Percentiles rank a stretch among this genome's conserved stretches.
Evolutionary conservation across 1,140 invertebrate genomes (phyloP).

Genomic region (Neodiprion fabricii): DNA sequence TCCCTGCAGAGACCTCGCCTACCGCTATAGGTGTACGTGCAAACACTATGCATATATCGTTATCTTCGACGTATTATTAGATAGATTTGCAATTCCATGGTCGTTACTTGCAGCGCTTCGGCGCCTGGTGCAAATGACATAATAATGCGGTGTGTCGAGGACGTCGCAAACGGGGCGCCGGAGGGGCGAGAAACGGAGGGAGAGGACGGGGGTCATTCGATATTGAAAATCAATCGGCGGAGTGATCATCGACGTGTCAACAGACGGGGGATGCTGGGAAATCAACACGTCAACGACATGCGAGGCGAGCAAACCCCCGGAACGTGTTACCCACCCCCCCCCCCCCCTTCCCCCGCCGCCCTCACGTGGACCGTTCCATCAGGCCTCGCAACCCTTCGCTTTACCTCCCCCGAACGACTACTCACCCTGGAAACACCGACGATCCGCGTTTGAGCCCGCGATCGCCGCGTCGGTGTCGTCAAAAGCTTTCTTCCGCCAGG

Average conservation of each 20-base stretch:
- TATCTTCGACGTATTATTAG: background rate
- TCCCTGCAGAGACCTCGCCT: too few relatives aligned
- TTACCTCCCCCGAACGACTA: background rate
- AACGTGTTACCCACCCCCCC: background rate
- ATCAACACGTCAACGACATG: slow-evolving; percentile 1
- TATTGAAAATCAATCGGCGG: slow-evolving; percentile 7
- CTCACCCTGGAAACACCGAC: background rate
- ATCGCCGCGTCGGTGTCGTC: background rate
- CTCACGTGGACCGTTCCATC: background rate
- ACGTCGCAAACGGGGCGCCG: background rate
- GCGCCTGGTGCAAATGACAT: background rate
- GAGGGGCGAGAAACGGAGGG: background rate
- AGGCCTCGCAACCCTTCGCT: background rate
- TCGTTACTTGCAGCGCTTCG: slow-evolving; percentile 1
- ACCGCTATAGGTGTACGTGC: too few relatives aligned
- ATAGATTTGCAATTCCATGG: slow-evolving; percentile 1
- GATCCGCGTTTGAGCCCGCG: background rate
- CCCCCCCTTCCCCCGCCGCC: background rate
- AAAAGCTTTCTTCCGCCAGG: background rate
- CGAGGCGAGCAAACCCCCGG: background rate
- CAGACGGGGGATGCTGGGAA: background rate
- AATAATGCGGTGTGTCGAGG: slow-evolving; percentile 2
- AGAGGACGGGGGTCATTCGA: background rate
- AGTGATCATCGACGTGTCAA: slow-evolving; percentile 5
- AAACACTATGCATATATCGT: too few relatives aligned